Evolutionary conservation across 2,888 invertebrate species (phyloP).

Genomic region (Atethmia centrago): DNA sequence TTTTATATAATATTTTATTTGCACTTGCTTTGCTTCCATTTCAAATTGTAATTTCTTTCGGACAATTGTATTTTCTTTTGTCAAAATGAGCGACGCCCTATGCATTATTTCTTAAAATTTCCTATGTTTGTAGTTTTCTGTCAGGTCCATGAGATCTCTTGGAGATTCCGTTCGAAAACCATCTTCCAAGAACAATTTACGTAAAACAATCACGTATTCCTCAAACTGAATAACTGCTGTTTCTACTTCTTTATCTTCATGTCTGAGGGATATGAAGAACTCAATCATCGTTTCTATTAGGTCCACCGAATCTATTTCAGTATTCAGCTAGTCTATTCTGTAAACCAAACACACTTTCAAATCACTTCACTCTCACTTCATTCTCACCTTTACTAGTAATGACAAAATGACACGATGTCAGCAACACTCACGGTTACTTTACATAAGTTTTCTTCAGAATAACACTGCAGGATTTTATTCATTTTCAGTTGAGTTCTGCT

Average conservation of each 20-base stretch:
- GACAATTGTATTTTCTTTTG: too few species aligned
- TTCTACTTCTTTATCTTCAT: too few species aligned
- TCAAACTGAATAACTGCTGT: not conserved
- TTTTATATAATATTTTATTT: too few species aligned
- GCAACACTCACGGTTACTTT: not conserved
- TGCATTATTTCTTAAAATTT: not conserved
- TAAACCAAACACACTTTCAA: not conserved
- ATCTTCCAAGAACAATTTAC: too few species aligned
- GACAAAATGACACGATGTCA: conserved; percentile 9
- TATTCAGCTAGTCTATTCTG: not conserved
- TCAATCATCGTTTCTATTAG: not conserved
- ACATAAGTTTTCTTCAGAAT: not conserved
- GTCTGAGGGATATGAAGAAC: not conserved
- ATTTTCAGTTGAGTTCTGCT: conserved; percentile 11
- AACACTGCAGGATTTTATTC: not conserved
- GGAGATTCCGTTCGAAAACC: not conserved
- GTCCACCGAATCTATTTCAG: not conserved
- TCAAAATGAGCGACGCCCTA: not conserved
- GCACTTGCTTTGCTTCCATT: not conserved
- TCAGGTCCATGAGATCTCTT: not conserved
- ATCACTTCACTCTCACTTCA: not conserved
- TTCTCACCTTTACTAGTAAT: not conserved
- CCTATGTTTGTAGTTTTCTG: not conserved
- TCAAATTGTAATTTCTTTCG: not conserved
- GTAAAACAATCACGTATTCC: not conserved